Evolutionary conservation across 2,888 invertebrate genomes (phyloP).

Genomic region (Esperia sulphurella): DNA sequence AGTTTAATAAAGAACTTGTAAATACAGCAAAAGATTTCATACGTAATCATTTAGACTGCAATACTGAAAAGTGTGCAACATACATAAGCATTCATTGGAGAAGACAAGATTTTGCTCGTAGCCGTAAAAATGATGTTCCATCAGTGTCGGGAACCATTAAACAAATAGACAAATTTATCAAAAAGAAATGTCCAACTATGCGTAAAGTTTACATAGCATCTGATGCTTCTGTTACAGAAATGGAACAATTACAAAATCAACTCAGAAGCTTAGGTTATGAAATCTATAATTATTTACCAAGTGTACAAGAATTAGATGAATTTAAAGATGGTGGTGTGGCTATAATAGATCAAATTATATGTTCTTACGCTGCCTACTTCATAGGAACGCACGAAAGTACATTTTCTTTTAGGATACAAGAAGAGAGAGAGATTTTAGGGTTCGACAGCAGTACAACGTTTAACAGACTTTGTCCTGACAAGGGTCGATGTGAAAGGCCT

Average conservation of each 20-base stretch:
- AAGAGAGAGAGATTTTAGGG: conserved; percentile 97
- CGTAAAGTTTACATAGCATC: conserved; percentile 88
- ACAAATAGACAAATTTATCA: conserved; percentile 83
- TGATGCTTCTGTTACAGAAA: conserved; percentile 84
- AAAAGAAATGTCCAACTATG: conserved; percentile 59
- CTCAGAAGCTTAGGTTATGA: conserved; percentile 53
- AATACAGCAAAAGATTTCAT: conserved; percentile 83
- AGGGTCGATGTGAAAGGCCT: conserved; percentile 83
- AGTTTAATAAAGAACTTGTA: conserved; percentile 86
- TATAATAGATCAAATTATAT: conserved; percentile 97
- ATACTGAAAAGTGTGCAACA: conserved; percentile 72
- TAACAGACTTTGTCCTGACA: conserved; percentile 88
- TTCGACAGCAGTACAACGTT: conserved; percentile 90
- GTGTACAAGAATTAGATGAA: conserved; percentile 59
- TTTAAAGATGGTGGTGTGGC: conserved; percentile 92
- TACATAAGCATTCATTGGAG: conserved; percentile 93
- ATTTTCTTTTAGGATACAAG: conserved; percentile 97
- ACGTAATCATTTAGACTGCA: conserved; percentile 40
- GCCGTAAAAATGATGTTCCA: conserved; percentile 87
- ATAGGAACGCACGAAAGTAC: conserved; percentile 97
- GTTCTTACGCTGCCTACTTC: conserved; percentile 91
- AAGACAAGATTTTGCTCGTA: conserved; percentile 90
- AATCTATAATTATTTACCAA: conserved; percentile 57
- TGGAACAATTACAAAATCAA: conserved; percentile 58
- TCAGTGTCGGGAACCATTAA: conserved; percentile 85